A percentile compares a stretch with the other conserved stretches of the same genome.
Evolutionary conservation across 92 coral and sea anemone species (phyloP).

Genomic region (Epizoanthus rinbou): DNA sequence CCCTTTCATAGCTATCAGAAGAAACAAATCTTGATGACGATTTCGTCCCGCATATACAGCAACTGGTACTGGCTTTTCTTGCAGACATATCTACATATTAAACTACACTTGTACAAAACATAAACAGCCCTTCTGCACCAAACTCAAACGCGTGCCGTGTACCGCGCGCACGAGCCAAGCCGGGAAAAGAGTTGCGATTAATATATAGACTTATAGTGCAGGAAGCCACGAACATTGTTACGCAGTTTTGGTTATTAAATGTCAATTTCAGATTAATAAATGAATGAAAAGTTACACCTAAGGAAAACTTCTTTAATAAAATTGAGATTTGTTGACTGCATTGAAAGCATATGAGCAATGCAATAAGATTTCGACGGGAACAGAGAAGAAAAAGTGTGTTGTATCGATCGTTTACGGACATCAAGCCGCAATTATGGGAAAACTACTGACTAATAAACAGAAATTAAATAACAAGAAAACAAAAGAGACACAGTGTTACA

Average conservation of each 20-base stretch:
- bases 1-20: neutral
- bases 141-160: neutral
- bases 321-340: neutral
- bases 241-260: too few species aligned
- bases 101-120: neutral
- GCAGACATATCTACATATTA: neutral
- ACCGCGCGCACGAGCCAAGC: too few species aligned
- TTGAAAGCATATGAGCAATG: neutral
- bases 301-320: neutral
- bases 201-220: too few species aligned
- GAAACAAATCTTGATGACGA: constrained; percentile 1
- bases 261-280: neutral
- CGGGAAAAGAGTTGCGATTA: too few species aligned
- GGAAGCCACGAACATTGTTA: too few species aligned
- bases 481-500: neutral
- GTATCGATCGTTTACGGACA: neutral
- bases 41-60: neutral
- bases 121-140: neutral
- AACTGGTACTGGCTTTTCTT: neutral
- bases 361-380: neutral
- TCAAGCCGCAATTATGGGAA: neutral
- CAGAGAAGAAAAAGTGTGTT: neutral
- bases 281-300: neutral
- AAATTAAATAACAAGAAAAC: neutral
- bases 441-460: neutral